Percentiles rank a stretch among this genome's conserved stretches.
Evolutionary conservation across 2,113 vertebrate genomes (phyloP).

Genomic region (Monopterus albus): DNA sequence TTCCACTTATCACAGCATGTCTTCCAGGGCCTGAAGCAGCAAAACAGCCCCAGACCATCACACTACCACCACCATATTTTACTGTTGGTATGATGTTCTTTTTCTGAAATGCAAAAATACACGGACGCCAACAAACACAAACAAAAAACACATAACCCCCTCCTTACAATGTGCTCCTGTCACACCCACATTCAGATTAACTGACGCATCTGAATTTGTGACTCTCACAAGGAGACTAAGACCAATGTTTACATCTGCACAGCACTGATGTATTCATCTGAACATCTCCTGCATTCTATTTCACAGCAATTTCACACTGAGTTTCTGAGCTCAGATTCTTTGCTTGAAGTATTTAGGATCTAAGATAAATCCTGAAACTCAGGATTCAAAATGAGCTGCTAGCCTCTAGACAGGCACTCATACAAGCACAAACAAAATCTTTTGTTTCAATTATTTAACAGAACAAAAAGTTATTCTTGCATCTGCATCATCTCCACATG

Average conservation of each 20-base stretch:
- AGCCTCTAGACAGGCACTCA: conserved; percentile 11
- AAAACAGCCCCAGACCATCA: too few relatives aligned
- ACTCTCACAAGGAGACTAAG: conserved; percentile 64
- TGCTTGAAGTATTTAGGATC: conserved; percentile 67
- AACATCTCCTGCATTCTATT: conserved; percentile 60
- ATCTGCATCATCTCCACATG: not conserved
- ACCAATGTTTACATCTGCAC: conserved; percentile 57
- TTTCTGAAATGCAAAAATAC: conserved; percentile 54
- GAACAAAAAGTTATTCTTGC: conserved; percentile 15
- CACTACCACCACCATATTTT: too few relatives aligned
- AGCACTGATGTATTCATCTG: conserved; percentile 61
- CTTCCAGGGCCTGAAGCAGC: too few relatives aligned
- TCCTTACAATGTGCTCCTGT: conserved; percentile 32
- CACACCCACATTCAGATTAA: conserved; percentile 72
- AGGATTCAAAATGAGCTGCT: conserved; percentile 21
- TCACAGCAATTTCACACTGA: conserved; percentile 70
- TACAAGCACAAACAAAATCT: conserved; percentile 28
- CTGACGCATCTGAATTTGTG: conserved; percentile 55
- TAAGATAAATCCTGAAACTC: conserved; percentile 56
- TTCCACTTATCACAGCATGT: too few relatives aligned
- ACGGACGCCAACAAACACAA: conserved; percentile 14
- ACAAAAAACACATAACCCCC: conserved; percentile 9
- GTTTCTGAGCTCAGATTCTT: conserved; percentile 48
- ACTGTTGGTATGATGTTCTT: too few relatives aligned
- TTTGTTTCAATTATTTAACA: conserved; percentile 47